These are phyloP conservation scores for Axinella damicornis DNA, from an alignment of 37 sponge, comb jelly and placozoan species.

Conservation along the genomic window DNA sequence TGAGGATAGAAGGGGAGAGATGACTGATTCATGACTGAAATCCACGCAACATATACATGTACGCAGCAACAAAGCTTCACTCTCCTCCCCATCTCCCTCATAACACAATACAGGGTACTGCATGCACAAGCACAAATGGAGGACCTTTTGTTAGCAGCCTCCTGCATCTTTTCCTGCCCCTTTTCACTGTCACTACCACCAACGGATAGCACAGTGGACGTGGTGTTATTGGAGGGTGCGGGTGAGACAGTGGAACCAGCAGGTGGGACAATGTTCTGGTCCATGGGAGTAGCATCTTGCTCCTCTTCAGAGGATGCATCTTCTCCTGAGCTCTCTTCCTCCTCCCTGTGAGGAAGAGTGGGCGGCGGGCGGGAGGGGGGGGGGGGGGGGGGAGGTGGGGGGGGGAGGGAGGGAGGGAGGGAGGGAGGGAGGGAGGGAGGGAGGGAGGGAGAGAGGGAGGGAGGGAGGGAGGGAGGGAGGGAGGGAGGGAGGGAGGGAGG, in stretches of 20 bases:
- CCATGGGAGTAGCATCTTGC: not conserved
- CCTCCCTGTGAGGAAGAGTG: not conserved
- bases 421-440: no score
- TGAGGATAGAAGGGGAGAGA: no score
- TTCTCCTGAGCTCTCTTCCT: conserved; percentile 41
- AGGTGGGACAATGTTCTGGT: not conserved
- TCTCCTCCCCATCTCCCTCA: not conserved
- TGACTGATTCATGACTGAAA: no score
- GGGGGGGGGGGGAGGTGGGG: no score
- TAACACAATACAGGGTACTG: no score
- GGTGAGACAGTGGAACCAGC: not conserved
- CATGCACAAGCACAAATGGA: no score
- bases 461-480: no score
- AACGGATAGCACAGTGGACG: not conserved
- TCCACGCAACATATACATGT: no score
- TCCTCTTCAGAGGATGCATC: conserved; percentile 29
- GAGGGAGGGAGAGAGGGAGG: no score
- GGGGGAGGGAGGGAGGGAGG: no score
- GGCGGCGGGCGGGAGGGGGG: no score
- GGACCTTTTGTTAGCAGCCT: not conserved
- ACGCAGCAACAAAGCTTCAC: not conserved
- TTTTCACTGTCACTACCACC: not conserved
- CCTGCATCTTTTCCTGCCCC: not conserved
- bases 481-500: no score
- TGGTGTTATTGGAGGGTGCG: not conserved